Percentiles rank a stretch among this genome's conserved stretches.
These are phyloP conservation scores for Campoletis sonorensis DNA, from an alignment of 1,140 invertebrate species.

Conservation along the genomic window DNA sequence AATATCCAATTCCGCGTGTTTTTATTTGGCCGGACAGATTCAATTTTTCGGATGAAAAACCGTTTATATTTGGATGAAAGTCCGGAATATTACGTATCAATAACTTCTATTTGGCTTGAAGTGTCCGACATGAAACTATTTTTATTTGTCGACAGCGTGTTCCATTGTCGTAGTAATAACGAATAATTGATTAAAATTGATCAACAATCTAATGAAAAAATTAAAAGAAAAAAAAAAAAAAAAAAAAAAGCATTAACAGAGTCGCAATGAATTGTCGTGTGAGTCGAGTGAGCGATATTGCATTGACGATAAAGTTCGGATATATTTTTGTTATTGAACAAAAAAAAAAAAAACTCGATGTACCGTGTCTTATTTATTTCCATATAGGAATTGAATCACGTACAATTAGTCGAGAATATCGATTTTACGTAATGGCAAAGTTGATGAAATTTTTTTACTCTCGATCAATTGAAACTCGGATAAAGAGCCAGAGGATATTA, in stretches of 20 bases:
- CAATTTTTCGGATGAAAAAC: too few species aligned
- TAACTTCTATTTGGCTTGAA: too few species aligned
- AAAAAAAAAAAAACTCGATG: not conserved
- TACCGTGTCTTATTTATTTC: not conserved
- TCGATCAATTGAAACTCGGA: not conserved
- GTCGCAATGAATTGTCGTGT: not conserved
- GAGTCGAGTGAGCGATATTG: not conserved
- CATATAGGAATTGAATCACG: not conserved
- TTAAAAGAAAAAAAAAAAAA: conserved; percentile 18
- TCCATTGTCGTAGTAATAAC: not conserved
- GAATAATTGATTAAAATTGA: too few species aligned
- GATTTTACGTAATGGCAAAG: not conserved
- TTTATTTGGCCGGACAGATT: too few species aligned
- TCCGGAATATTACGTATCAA: too few species aligned
- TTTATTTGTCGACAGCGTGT: too few species aligned
- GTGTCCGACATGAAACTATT: too few species aligned
- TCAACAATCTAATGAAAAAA: not conserved
- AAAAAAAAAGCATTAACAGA: not conserved
- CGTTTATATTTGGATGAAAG: too few species aligned
- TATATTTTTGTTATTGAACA: not conserved
- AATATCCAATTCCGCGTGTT: not conserved
- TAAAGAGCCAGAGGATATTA: not conserved
- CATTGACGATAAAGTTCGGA: not conserved
- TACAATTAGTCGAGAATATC: not conserved
- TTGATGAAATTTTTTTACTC: not conserved